A percentile compares a stretch with the other conserved stretches of the same genome.
These are phyloP conservation scores for Betta splendens DNA, from an alignment of 2,797 vertebrate genomes.

Conservation along the genomic window DNA sequence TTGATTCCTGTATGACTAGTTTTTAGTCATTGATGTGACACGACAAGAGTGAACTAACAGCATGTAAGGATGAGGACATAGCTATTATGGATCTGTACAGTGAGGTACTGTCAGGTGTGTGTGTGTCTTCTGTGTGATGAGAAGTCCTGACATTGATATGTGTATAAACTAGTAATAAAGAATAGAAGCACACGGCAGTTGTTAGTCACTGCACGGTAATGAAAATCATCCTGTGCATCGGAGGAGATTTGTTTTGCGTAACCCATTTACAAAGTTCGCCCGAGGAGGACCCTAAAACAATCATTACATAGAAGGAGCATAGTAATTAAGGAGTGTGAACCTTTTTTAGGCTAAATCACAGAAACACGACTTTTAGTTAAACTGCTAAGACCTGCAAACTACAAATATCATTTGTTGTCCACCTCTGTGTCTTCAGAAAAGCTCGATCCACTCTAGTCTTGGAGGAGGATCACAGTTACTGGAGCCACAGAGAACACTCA, in stretches of 20 bases:
- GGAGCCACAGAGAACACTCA: too few species aligned
- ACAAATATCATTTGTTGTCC: background rate
- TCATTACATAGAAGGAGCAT: constrained; percentile 32
- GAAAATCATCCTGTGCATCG: constrained; percentile 5
- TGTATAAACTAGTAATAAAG: too few species aligned
- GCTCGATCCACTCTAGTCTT: too few species aligned
- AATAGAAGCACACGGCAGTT: background rate
- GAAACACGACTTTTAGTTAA: background rate
- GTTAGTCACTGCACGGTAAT: background rate
- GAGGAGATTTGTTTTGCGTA: constrained; percentile 37
- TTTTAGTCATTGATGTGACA: too few species aligned
- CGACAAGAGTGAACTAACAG: constrained; percentile 1
- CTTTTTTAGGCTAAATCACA: background rate
- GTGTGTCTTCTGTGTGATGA: constrained; percentile 23
- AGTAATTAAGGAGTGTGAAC: constrained; percentile 23
- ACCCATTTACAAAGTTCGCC: constrained; percentile 41
- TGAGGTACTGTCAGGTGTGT: constrained; percentile 5
- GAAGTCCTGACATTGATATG: constrained; percentile 17
- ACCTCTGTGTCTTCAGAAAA: too few species aligned
- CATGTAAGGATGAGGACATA: constrained; percentile 35
- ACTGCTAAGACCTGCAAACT: background rate
- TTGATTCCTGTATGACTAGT: too few species aligned
- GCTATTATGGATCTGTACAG: constrained; percentile 20
- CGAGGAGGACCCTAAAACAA: constrained; percentile 26
- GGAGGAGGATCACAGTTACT: too few species aligned